Evolutionary conservation across 30 jellyfish, hydroid and myxozoan genomes (phyloP).

Genomic region (Phacellophora camtschatica): DNA sequence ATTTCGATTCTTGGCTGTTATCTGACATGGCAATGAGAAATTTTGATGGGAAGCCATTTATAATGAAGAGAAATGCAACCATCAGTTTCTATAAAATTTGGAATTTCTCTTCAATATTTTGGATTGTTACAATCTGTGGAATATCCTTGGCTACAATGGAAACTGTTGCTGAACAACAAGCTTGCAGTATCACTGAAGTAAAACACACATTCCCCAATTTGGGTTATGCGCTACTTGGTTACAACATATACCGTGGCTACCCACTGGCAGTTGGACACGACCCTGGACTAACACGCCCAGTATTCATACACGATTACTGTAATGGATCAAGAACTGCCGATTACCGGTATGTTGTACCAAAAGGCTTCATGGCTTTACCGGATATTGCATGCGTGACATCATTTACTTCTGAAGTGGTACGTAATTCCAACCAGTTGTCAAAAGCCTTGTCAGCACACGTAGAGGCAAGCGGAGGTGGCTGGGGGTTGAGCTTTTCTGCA

Average conservation of each 20-base stretch:
- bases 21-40: no score
- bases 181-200: conserved; percentile 13
- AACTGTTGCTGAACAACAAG: no score
- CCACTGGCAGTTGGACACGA: conserved; percentile 76
- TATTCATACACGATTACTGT: conserved; percentile 39
- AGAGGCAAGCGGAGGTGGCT: conserved; percentile 56
- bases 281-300: conserved; percentile 69
- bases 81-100: no score
- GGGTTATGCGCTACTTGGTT: conserved; percentile 70
- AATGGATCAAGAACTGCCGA: conserved; percentile 42
- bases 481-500: conserved; percentile 68
- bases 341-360: conserved; percentile 51
- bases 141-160: no score
- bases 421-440: conserved; percentile 26
- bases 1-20: no score
- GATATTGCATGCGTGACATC: conserved; percentile 77
- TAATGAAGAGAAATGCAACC: no score
- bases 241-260: conserved; percentile 52
- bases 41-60: no score
- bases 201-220: conserved; percentile 63
- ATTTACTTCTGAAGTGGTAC: conserved; percentile 43
- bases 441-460: conserved; percentile 35
- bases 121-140: no score
- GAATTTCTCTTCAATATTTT: no score
- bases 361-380: conserved; percentile 51